A percentile compares a stretch with the other conserved stretches of the same genome.
Evolutionary conservation across 2,113 vertebrate genomes (phyloP).

Genomic region (Cinclus mexicanus): DNA sequence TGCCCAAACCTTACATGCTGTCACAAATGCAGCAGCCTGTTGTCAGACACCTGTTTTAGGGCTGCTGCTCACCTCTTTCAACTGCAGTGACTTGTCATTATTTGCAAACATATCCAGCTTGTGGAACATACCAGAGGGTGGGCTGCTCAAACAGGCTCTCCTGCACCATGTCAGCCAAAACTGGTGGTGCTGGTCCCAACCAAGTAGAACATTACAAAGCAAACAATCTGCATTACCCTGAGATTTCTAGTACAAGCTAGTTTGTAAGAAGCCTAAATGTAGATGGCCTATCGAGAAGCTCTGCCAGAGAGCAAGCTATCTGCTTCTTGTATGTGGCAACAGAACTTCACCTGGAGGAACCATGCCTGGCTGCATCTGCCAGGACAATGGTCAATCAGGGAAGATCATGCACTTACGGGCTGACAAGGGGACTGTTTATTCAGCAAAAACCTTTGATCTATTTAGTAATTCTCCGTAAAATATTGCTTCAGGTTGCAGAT

Average conservation of each 20-base stretch:
- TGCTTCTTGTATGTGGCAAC: background rate
- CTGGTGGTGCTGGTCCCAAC: fast-evolving
- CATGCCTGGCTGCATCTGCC: background rate
- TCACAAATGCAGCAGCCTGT: background rate
- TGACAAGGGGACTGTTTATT: constrained; percentile 9
- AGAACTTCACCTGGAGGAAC: background rate
- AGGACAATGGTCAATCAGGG: background rate
- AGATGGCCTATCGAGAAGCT: background rate
- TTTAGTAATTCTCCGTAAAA: constrained; percentile 37
- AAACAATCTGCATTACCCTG: background rate
- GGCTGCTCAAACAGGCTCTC: background rate
- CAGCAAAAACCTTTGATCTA: constrained; percentile 44
- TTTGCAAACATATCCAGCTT: background rate
- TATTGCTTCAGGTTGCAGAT: constrained; percentile 49
- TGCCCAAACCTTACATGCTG: fast-evolving
- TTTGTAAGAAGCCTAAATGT: background rate
- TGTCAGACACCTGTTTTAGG: background rate
- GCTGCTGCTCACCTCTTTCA: background rate
- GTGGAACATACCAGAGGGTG: background rate
- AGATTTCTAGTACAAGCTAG: background rate
- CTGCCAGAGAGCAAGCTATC: background rate
- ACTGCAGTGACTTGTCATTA: background rate
- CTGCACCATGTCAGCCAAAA: background rate
- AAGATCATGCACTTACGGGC: background rate
- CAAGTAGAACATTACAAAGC: background rate